Evolutionary conservation across 2,797 vertebrate genomes (phyloP).

Genomic region (Decapterus maruadsi): DNA sequence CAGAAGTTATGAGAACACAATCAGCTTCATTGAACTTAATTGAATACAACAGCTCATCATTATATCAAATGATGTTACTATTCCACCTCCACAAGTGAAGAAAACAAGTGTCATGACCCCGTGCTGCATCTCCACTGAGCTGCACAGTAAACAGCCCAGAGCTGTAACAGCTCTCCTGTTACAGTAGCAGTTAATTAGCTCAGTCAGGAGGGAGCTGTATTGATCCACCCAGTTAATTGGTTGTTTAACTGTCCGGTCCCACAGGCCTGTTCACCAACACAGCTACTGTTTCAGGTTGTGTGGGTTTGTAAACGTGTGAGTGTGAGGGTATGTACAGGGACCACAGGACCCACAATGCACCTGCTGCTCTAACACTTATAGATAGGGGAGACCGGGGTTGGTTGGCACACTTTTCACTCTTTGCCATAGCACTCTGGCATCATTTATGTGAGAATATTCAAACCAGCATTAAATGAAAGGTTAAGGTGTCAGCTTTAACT

Average conservation of each 20-base stretch:
- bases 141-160: slow-evolving; percentile 49
- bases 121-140: neutral
- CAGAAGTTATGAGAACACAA: no score
- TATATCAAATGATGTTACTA: no score
- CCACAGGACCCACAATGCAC: slow-evolving; percentile 45
- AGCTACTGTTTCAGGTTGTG: slow-evolving; percentile 64
- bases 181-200: slow-evolving; percentile 72
- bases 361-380: neutral
- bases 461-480: no score
- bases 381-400: no score
- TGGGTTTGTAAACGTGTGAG: slow-evolving; percentile 37
- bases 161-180: slow-evolving; percentile 60
- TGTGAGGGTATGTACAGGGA: slow-evolving; percentile 30
- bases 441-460: no score
- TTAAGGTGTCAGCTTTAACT: no score
- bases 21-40: no score
- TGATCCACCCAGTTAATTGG: slow-evolving; percentile 74
- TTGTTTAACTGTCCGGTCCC: slow-evolving; percentile 73
- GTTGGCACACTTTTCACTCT: no score
- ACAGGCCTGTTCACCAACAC: slow-evolving; percentile 63
- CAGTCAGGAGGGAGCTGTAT: slow-evolving; percentile 70
- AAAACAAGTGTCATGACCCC: no score
- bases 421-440: no score
- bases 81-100: neutral
- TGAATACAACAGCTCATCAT: no score